Evolutionary conservation across 2,113 vertebrate genomes (phyloP).

Genomic region (Machaerirhynchus nigripectus): DNA sequence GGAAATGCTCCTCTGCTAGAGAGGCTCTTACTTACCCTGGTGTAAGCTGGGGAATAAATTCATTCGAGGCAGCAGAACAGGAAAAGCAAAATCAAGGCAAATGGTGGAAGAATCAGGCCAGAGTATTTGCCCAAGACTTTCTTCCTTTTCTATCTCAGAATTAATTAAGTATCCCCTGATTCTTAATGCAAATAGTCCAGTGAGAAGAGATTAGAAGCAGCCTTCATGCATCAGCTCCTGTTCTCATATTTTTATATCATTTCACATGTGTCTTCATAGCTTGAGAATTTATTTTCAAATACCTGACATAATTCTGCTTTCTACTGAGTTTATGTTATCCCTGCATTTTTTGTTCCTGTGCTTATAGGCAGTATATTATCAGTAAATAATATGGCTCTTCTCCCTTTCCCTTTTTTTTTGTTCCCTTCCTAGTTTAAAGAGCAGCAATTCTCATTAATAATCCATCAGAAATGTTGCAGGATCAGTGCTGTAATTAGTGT

Average conservation of each 20-base stretch:
- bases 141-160: background rate
- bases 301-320: background rate
- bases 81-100: background rate
- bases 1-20: slow-evolving; percentile 6
- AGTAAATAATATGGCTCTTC: background rate
- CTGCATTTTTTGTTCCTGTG: background rate
- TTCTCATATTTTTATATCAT: background rate
- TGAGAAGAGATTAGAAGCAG: slow-evolving; percentile 17
- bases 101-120: background rate
- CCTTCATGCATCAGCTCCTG: background rate
- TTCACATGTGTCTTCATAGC: slow-evolving; percentile 4
- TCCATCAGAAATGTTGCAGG: slow-evolving; percentile 16
- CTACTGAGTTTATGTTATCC: background rate
- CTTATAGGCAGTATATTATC: background rate
- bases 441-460: slow-evolving; percentile 45
- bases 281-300: slow-evolving; percentile 18
- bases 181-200: slow-evolving; percentile 18
- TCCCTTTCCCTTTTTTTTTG: background rate
- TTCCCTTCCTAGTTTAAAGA: background rate
- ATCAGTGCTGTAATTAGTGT: slow-evolving; percentile 23
- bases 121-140: background rate
- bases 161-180: slow-evolving; percentile 22
- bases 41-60: slow-evolving; percentile 26
- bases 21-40: background rate
- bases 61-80: background rate